phyloP scores from a whole-genome alignment of 2,888 invertebrate genomes.

The Leptinotarsa haldemani region DNA sequence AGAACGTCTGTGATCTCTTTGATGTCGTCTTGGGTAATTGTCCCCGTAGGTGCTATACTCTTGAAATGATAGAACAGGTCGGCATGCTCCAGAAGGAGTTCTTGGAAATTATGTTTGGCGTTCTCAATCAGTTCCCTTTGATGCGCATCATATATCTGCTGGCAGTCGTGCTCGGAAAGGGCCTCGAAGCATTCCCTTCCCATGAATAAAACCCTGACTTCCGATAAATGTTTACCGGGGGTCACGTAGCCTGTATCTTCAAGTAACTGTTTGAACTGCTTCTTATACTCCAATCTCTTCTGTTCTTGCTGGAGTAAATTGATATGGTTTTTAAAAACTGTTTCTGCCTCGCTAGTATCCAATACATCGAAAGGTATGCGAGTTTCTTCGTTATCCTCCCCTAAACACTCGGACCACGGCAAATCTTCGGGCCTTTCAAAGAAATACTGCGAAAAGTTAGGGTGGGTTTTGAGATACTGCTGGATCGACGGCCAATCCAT shows the following conservation, averaged over 20 bases:
- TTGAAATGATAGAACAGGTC: conserved; percentile 94
- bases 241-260: conserved; percentile 96
- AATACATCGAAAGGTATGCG: conserved; percentile 94
- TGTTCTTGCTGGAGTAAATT: conserved; percentile 93
- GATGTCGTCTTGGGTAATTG: conserved; percentile 93
- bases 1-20: conserved; percentile 92
- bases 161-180: conserved; percentile 88
- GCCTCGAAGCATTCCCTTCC: conserved; percentile 95
- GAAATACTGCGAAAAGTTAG: conserved; percentile 94
- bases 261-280: conserved; percentile 91
- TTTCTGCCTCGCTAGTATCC: conserved; percentile 91
- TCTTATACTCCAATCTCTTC: conserved; percentile 91
- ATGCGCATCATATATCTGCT: conserved; percentile 93
- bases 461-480: conserved; percentile 87
- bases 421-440: conserved; percentile 83
- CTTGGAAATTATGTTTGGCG: conserved; percentile 92
- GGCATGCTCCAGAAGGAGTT: conserved; percentile 90
- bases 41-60: conserved; percentile 87
- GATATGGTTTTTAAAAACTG: conserved; percentile 90
- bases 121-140: conserved; percentile 90
- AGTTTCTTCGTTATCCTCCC: conserved; percentile 73
- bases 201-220: conserved; percentile 91
- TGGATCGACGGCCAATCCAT: conserved; percentile 92
- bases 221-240: conserved; percentile 92
- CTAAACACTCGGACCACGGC: conserved; percentile 82